phyloP scores from a whole-genome alignment of 2,113 vertebrate genomes.

The Pithys albifrons region DNA sequence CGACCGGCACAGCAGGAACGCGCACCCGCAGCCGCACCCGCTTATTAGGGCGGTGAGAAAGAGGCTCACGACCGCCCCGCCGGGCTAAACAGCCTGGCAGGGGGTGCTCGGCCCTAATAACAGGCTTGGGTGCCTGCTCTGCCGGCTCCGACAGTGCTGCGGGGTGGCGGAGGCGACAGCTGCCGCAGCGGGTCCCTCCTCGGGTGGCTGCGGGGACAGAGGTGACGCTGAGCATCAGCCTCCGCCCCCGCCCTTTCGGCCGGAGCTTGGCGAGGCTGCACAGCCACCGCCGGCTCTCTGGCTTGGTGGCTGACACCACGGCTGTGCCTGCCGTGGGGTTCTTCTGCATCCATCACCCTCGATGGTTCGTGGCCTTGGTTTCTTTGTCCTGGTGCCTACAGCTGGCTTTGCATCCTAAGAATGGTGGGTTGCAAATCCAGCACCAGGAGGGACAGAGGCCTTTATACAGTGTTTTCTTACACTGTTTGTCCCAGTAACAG shows the following conservation, averaged over 20 bases:
- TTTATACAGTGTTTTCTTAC: neutral
- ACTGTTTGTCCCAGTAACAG: neutral
- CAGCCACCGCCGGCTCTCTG: neutral
- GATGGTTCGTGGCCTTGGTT: accelerated
- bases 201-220: neutral
- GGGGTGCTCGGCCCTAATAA: slow-evolving; percentile 10
- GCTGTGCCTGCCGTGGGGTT: neutral
- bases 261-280: neutral
- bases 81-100: neutral
- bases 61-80: neutral
- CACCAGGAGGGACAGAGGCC: neutral
- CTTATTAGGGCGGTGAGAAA: neutral
- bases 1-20: slow-evolving; percentile 5
- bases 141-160: neutral
- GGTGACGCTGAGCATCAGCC: neutral
- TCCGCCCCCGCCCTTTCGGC: neutral
- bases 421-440: neutral
- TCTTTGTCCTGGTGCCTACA: neutral
- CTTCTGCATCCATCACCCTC: neutral
- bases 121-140: neutral
- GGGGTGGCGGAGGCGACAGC: neutral
- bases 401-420: neutral
- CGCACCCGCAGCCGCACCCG: neutral
- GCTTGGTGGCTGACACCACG: accelerated
- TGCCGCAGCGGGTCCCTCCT: neutral